A percentile compares a stretch with the other conserved stretches of the same genome.
Evolutionary conservation across 1,140 invertebrate genomes (phyloP).

Genomic region (Geopemphigus sp.): DNA sequence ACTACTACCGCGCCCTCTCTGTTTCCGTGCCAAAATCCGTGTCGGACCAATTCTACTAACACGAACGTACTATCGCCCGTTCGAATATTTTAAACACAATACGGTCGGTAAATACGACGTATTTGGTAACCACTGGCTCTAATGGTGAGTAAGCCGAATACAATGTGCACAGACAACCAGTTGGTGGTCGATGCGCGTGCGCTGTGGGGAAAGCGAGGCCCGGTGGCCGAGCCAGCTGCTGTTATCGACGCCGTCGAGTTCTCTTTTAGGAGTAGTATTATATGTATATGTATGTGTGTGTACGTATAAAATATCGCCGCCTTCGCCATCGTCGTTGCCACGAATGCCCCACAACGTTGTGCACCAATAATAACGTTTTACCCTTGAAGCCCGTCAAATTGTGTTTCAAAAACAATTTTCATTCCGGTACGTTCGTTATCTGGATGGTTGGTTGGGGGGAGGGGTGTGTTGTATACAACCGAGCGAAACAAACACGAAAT

Average conservation of each 20-base stretch:
- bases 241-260: not conserved
- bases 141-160: constrained; percentile 45
- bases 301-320: not conserved
- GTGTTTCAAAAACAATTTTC: not conserved
- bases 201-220: constrained; percentile 30
- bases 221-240: constrained; percentile 20
- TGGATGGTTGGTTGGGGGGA: no score
- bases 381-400: not conserved
- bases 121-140: constrained; percentile 19
- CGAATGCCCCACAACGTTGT: not conserved
- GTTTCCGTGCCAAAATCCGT: not conserved
- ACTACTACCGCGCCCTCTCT: constrained; percentile 20
- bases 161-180: constrained; percentile 46
- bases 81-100: not conserved
- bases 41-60: not conserved
- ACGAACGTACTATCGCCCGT: not conserved
- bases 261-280: not conserved
- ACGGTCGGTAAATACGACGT: no score
- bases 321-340: not conserved
- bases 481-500: no score
- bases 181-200: constrained; percentile 28
- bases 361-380: not conserved
- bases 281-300: not conserved
- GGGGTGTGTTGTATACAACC: no score
- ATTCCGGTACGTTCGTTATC: not conserved